A percentile compares a stretch with the other conserved stretches of the same genome.
Conservation (phyloP, 2,888 invertebrate species). For the Drosophila monieri region DNA sequence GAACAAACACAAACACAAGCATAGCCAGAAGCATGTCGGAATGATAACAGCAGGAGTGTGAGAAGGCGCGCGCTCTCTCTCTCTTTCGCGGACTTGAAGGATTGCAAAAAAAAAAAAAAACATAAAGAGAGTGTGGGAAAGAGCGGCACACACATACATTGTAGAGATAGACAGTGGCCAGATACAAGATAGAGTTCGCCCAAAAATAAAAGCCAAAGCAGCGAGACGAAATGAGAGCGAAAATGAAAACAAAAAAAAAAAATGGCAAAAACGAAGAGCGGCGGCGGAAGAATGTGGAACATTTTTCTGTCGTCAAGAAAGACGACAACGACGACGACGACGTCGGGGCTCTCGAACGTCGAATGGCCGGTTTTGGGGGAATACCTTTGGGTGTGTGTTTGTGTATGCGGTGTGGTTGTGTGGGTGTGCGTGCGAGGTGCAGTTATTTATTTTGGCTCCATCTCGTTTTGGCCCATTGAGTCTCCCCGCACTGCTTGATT, state of each 20-base stretch:
- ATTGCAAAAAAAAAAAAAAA: slow-evolving; percentile 15
- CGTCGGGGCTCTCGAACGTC: neutral
- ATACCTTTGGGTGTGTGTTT: slow-evolving; percentile 65
- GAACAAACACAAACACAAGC: slow-evolving; percentile 68
- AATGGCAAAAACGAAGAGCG: slow-evolving; percentile 44
- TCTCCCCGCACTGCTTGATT: slow-evolving; percentile 57
- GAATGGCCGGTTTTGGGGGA: slow-evolving; percentile 66
- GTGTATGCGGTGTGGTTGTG: neutral
- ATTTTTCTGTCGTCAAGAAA: slow-evolving; percentile 44
- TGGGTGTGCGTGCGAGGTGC: slow-evolving; percentile 50
- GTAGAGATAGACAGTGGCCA: slow-evolving; percentile 31
- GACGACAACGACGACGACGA: too few species aligned
- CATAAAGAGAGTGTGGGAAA: slow-evolving; percentile 22
- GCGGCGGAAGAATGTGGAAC: slow-evolving; percentile 78
- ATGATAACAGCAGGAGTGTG: slow-evolving; percentile 64
- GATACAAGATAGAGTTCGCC: slow-evolving; percentile 42
- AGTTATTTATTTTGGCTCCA: slow-evolving; percentile 66
- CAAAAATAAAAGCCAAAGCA: slow-evolving; percentile 57
- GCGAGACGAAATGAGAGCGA: slow-evolving; percentile 73
- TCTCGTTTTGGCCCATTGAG: slow-evolving; percentile 61
- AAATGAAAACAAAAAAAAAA: slow-evolving; percentile 63
- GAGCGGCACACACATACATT: slow-evolving; percentile 1
- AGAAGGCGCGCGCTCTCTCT: slow-evolving; percentile 19
- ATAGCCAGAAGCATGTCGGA: slow-evolving; percentile 72
- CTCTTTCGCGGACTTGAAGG: slow-evolving; percentile 21